These are phyloP conservation scores for Baryphthengus martii DNA, from an alignment of 2,113 vertebrate species.

Conservation along the genomic window DNA sequence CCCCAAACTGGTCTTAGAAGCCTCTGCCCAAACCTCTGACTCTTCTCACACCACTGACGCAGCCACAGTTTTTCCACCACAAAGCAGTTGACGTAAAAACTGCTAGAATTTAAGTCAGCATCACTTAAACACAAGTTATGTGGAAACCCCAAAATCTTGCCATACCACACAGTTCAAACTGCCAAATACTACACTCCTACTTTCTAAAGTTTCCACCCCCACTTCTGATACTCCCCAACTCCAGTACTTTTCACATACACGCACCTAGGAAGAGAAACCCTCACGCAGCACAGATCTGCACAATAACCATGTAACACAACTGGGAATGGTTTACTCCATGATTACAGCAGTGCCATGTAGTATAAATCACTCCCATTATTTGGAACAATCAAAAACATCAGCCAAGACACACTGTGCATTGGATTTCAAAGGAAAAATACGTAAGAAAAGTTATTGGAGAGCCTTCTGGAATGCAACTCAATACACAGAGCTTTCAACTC, in stretches of 20 bases:
- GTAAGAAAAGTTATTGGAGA: background rate
- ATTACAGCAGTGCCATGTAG: background rate
- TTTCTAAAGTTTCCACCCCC: background rate
- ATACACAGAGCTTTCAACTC: conserved; percentile 11
- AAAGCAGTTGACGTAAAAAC: background rate
- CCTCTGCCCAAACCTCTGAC: background rate
- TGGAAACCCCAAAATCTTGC: background rate
- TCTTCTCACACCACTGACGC: background rate
- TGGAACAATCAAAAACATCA: background rate
- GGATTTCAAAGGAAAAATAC: background rate
- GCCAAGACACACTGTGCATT: background rate
- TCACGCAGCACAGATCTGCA: background rate
- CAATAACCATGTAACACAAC: background rate
- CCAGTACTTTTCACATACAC: background rate
- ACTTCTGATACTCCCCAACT: background rate
- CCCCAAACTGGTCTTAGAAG: background rate
- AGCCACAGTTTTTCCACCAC: background rate
- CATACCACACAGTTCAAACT: background rate
- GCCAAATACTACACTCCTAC: background rate
- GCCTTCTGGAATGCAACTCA: conserved; percentile 42
- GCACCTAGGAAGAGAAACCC: background rate
- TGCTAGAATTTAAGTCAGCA: background rate
- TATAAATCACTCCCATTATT: background rate
- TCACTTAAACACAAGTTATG: background rate
- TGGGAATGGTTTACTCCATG: background rate